phyloP scores from a whole-genome alignment of 1,140 invertebrate genomes.

The Pantala flavescens region DNA sequence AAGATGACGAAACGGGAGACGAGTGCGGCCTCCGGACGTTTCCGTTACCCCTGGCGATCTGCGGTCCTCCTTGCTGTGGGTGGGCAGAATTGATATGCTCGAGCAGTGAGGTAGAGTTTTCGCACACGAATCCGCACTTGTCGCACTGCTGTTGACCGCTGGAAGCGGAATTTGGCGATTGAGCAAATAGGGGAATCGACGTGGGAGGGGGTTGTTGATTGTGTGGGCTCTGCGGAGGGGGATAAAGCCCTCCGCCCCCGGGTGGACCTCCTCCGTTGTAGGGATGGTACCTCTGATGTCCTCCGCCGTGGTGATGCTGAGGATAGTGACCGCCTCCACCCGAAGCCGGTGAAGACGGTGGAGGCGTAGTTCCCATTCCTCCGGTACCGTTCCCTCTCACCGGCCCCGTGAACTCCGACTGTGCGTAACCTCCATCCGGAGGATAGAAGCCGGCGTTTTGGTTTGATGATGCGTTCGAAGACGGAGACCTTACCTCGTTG shows the following conservation, averaged over 20 bases:
- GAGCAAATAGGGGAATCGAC: constrained; percentile 4
- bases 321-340: constrained; percentile 38
- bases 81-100: constrained; percentile 61
- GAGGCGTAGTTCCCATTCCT: constrained; percentile 24
- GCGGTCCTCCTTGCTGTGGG: constrained; percentile 28
- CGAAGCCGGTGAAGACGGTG: constrained; percentile 23
- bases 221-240: not conserved
- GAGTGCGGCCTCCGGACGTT: constrained; percentile 11
- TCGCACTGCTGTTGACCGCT: constrained; percentile 61
- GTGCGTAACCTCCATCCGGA: not conserved
- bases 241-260: not conserved
- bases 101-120: constrained; percentile 52
- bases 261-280: constrained; percentile 17
- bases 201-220: not conserved
- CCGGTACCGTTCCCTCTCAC: not conserved
- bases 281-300: constrained; percentile 38
- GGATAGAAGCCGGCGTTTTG: not conserved
- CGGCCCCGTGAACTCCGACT: not conserved
- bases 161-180: constrained; percentile 43
- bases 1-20: constrained; percentile 18
- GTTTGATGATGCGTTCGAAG: not conserved
- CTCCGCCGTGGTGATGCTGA: constrained; percentile 40
- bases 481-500: not conserved
- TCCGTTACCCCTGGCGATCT: constrained; percentile 37
- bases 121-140: constrained; percentile 65